Percentiles rank a stretch among this genome's conserved stretches.
phyloP scores from a whole-genome alignment of 1,140 invertebrate species.

The Pseudomyrmex sp. region DNA sequence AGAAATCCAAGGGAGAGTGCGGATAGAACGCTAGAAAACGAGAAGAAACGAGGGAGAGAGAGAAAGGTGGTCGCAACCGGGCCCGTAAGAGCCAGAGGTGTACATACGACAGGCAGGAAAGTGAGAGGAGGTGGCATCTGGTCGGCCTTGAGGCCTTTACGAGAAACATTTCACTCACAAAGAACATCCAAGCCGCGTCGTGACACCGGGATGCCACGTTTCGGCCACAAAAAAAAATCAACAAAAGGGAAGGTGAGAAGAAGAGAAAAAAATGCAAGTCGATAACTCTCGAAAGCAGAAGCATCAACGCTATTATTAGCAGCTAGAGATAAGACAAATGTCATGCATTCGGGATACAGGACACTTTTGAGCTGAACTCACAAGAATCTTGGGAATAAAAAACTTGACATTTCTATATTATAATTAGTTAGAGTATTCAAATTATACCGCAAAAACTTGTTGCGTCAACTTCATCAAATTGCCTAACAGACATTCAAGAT shows the following conservation, averaged over 20 bases:
- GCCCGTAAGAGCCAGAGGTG: constrained; percentile 35
- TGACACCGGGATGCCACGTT: constrained; percentile 28
- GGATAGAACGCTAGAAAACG: constrained; percentile 11
- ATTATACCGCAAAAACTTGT: not conserved
- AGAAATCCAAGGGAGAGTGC: constrained; percentile 33
- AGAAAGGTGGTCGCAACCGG: constrained; percentile 36
- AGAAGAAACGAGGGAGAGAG: constrained; percentile 21
- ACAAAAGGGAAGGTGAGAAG: constrained; percentile 45
- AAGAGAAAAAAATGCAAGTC: constrained; percentile 28
- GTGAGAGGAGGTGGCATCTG: constrained; percentile 75
- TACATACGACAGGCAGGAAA: constrained; percentile 66
- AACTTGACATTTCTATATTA: not conserved
- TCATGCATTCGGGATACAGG: not conserved
- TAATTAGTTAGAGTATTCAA: not conserved
- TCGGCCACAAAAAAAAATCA: constrained; percentile 1
- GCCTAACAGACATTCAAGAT: not conserved
- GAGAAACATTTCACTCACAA: constrained; percentile 78
- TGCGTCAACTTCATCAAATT: not conserved
- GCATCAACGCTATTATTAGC: constrained; percentile 4
- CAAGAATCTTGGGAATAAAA: not conserved
- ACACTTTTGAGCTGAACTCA: not conserved
- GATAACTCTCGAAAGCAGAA: not conserved
- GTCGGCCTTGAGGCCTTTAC: constrained; percentile 76
- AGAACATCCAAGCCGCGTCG: constrained; percentile 65
- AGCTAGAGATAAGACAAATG: constrained; percentile 12